Evolutionary conservation across 2,113 vertebrate species (phyloP), one percentile per base, ranked within the genome.

Genomic region (Progne subis): DNA sequence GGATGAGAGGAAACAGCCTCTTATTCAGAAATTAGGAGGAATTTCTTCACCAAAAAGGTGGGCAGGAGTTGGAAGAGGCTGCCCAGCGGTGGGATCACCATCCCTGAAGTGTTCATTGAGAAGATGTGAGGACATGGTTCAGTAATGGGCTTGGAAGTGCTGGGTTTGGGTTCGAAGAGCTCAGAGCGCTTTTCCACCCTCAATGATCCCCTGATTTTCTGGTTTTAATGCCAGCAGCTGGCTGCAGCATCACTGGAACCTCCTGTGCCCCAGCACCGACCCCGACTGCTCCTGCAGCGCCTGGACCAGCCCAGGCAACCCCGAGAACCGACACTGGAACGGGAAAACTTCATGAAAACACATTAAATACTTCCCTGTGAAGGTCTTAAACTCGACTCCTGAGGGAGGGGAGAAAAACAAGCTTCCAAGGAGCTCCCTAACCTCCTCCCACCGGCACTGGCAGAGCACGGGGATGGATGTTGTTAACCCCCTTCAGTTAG

Each of bases 311-410:
- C 65, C 23, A 0, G 16, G 5, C 64, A 24, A 20, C 1, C 17
- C 76, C 15, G 14, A 46, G 74, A 63, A 24, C 1, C 1, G 82
- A 76, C 65, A 69, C 1, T 53, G 31, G 4, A 31, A 21, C 3
- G 39, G 65, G 49, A 49, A 71, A 75, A 19, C 74, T 56, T 46
- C 46, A 91, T 49, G 70, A 79, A 91, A 95, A 95, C 85, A 90
- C 90, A 88, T 86, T 74, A 90, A 93, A 90, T 11, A 74, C 92
- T 96, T 94, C 93, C 94, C 93, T 67, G 85, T 11, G 87, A 96
- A 96, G 64, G 82, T 60, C 76, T 95, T 86, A 92, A 94, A 95
- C 43, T 25, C 74, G 43, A 3, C 37, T 94, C 85, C 88, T 41
- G 56, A 50, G 78, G 84, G 91, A 95, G 71, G 60, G 47, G 79